Evolutionary conservation across 2,888 invertebrate genomes (phyloP), one percentile per base, ranked within the genome.

Genomic region (Caenorhabditis sp.): DNA sequence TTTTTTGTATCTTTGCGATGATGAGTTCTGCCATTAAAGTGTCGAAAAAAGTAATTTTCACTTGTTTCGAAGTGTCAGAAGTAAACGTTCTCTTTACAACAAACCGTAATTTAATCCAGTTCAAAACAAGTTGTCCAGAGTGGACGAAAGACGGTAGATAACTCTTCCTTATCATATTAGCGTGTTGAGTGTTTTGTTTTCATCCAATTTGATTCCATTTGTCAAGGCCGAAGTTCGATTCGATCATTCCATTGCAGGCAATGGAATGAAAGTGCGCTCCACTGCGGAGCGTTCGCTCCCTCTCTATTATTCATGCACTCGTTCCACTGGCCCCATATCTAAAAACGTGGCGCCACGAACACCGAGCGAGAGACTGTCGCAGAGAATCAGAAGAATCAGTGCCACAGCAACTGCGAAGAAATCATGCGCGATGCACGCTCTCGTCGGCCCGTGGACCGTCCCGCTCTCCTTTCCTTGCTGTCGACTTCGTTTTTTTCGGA

Each of bases 391-490:
- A 35, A 24, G 32, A 22, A 32, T 18, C 35, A 28, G 44, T 20
- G 55, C 55, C 50, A 24, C 18, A 22, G 15, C 18, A 55, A 40
- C 55, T 44, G 62, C 47, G 62, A 47, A 26, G 44, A 47, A 55
- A 64, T 64, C 62, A 55, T 47, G 70, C 44, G 60, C 50, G 50
- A 51, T 60, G 61, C 70, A 51, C 51, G 70, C 37, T 70, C 20
- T 61, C n/a, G 40, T 15, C 60, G 22, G 13, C 47, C 32, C 20
- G 47, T 24, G 20, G 28, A 68, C 44, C 18, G 50, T 55, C 62
- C 26, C 20, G 18, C 47, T 47, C 47, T 6, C 13, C 47, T 40
- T 15, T 15, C 15, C 40, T 9, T 15, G 13, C 28, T 32, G 20
- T 18, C 28, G 20, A n/a, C n/a, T 22, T 11, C 1, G 22, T 56